A percentile compares a stretch with the other conserved stretches of the same genome.
Evolutionary conservation across 1,140 invertebrate genomes (phyloP).

Genomic region (Potamilus streckersoni): DNA sequence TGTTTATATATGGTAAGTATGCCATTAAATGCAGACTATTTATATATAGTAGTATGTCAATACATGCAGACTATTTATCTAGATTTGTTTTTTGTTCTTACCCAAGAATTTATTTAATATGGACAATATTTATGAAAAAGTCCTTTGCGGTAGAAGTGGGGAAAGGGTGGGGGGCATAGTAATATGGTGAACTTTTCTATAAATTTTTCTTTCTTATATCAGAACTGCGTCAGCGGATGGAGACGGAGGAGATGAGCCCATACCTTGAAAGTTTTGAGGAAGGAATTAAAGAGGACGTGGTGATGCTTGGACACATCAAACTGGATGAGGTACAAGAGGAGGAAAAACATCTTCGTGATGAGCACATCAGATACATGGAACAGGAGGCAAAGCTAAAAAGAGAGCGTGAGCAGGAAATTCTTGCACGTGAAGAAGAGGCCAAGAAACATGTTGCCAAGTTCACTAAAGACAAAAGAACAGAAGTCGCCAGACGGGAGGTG

Average conservation of each 20-base stretch:
- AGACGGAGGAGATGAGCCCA: slow-evolving; percentile 49
- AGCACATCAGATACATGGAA: slow-evolving; percentile 57
- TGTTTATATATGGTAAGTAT: no score
- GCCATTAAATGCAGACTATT: no score
- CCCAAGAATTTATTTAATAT: no score
- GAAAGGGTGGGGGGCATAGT: no score
- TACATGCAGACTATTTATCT: no score
- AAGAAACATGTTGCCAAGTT: slow-evolving; percentile 54
- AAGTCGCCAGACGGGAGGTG: slow-evolving; percentile 49
- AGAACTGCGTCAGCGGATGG: slow-evolving; percentile 56
- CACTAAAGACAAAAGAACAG: slow-evolving; percentile 45
- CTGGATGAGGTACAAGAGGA: slow-evolving; percentile 64
- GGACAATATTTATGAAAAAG: no score
- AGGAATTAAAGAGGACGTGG: slow-evolving; percentile 57
- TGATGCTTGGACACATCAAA: slow-evolving; percentile 61
- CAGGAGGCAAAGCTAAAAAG: slow-evolving; percentile 40
- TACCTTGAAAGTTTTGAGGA: slow-evolving; percentile 61
- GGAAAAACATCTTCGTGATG: slow-evolving; percentile 59
- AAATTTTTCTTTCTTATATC: not conserved
- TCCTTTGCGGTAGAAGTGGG: no score
- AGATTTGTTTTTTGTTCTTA: no score
- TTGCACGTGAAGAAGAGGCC: slow-evolving; percentile 54
- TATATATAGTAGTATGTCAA: no score
- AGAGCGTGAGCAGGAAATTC: slow-evolving; percentile 42
- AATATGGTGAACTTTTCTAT: no score